Evolutionary conservation across 2,888 invertebrate genomes (phyloP), one percentile per base, ranked within the genome.

Genomic region (Ptilodon capucinus): DNA sequence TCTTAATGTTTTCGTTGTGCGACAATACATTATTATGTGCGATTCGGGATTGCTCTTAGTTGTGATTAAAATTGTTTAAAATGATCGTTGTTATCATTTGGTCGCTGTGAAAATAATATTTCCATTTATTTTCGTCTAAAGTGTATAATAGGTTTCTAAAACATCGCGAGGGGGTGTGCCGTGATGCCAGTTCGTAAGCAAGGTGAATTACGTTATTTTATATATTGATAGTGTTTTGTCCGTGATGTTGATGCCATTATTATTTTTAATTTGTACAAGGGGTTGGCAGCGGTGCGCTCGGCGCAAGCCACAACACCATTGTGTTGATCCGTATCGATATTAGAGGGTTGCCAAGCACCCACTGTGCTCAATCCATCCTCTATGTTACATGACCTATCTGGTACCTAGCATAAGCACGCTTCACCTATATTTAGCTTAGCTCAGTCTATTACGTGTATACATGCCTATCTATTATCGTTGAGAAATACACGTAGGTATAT

Each of bases 131-230:
- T 81, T 78, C 60, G 53, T 68, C 64, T 63, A 69, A 69, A 76
- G 71, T 80, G 74, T 75, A 68, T 74, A 84, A 74, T 81, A 39
- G 39, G 39, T 83, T 82, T 79, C 77, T 77, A 77, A 76, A 78
- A 84, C 81, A 83, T 81, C 81, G 80, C 83, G 81, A 80, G 85
- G 86, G 89, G 90, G 89, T 89, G 89, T 84, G 82, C 83, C 90
- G 91, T 88, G 89, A 94, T 94, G 94, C 94, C 94, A 85, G 94
- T 94, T 86, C 93, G 94, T 86, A 94, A 94, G 92, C 94, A 94
- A 94, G 94, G 94, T 94, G 87, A 92, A 88, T 86, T 64, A 57
- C 60, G 51, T 63, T 59, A 46, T 19, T 44, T 43, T 54, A 40
- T 48, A 38, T 44, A 57, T 42, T 53, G 45, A 46, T 50, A 42